Conservation (phyloP, 2,797 vertebrate species). For the Okamejei kenojei region DNA sequence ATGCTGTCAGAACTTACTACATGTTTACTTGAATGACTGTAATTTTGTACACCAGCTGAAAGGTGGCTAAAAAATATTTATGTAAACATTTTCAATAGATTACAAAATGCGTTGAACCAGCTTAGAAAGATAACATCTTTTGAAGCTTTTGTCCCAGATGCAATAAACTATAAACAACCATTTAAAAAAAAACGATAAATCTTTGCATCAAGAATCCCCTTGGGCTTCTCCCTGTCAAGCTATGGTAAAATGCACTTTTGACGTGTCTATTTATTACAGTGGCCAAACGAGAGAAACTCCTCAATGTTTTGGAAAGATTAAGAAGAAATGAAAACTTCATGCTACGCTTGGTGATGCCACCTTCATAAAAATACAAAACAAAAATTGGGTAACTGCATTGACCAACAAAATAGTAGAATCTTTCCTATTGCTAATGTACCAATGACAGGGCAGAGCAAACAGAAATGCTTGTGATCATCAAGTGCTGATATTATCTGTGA, state of each 20-base stretch:
- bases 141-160: not conserved
- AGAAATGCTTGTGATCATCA: not conserved
- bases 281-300: not conserved
- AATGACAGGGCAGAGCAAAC: not conserved
- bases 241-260: not conserved
- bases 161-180: not conserved
- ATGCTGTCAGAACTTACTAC: too few species aligned
- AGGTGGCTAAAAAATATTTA: too few species aligned
- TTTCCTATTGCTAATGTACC: not conserved
- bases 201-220: not conserved
- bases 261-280: not conserved
- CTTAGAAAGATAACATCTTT: too few species aligned
- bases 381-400: not conserved
- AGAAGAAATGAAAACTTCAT: not conserved
- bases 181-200: not conserved
- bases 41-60: too few species aligned
- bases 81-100: too few species aligned
- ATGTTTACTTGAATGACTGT: too few species aligned
- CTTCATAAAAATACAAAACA: not conserved
- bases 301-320: not conserved
- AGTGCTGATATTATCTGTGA: not conserved
- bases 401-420: not conserved
- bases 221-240: not conserved
- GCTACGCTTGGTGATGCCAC: not conserved
- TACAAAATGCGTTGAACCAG: too few species aligned